phyloP scores from a whole-genome alignment of 2,888 invertebrate species.

The Ischnura elegans region DNA sequence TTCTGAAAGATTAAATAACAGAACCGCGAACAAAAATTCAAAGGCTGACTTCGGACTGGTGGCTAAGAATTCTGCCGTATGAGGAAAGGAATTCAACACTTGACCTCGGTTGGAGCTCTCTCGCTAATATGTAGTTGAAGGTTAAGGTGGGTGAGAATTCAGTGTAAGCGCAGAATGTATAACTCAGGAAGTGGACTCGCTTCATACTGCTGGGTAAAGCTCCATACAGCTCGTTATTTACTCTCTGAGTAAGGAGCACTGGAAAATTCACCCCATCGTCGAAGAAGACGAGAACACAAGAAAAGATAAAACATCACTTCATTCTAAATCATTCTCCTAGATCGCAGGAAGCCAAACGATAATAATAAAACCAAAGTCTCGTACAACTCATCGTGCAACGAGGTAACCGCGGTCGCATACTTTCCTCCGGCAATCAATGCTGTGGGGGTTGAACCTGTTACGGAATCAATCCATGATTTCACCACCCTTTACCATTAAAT shows the following conservation, averaged over 20 bases:
- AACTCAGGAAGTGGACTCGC: neutral
- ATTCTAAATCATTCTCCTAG: neutral
- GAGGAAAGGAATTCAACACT: neutral
- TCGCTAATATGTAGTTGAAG: neutral
- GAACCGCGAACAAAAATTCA: no score
- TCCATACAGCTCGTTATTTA: conserved; percentile 15
- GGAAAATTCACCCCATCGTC: neutral
- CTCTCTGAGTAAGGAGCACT: neutral
- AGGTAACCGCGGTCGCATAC: neutral
- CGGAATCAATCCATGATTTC: neutral
- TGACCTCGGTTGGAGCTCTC: neutral
- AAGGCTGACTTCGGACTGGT: neutral
- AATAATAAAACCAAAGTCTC: neutral
- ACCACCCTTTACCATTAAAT: neutral
- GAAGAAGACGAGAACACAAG: neutral
- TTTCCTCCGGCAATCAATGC: neutral
- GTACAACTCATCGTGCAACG: neutral
- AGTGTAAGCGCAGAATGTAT: neutral
- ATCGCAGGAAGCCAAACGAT: neutral
- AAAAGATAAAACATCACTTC: neutral
- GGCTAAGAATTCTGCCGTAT: neutral
- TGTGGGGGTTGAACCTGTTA: neutral
- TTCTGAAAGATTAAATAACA: no score
- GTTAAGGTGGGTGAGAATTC: neutral
- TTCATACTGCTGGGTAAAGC: neutral